Base-by-base conservation (phyloP, 2,113 vertebrate genomes). In the Egretta garzetta region DNA sequence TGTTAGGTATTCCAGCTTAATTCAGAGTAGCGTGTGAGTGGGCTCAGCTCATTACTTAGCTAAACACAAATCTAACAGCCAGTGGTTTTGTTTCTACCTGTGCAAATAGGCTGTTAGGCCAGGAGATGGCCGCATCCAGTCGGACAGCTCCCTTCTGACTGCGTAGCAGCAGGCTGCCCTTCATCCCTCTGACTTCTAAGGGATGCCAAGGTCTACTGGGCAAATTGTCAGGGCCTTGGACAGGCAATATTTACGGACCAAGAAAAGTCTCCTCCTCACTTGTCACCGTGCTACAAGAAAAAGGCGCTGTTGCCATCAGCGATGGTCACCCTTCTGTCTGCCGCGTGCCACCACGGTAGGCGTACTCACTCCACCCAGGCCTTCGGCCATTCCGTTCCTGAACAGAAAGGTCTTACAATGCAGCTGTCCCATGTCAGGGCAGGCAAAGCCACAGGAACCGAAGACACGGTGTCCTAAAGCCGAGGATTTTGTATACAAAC, bases 261-360 rank as follows among this genome's bases (percentile, higher is more conserved):
- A 63, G 60, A n/a, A 28, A 33, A 58, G 33, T 35, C 58, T 66
- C 30, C 49, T 55, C 56, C 56, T 91, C 18, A 4, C 28, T n/a
- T 59, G 47, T 71, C 45, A 6, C 6, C 62, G 47, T 37, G 59
- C 80, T 52, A 15, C 37, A 35, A 28, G 53, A 24, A 76, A 33
- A 67, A 41, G 39, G 30, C 49, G 47, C 22, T 15, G 2, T 7
- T 73, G 47, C 45, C 28, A 10, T 64, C 50, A 74, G 72, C 2
- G 0, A 26, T 47, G 66, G 33, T n/a, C 37, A 62, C 21, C 10
- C 41, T 73, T 83, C 45, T 35, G 2, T 5, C 21, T 63, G 66
- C 67, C 79, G 26, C 3, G 0, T 79, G 52, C 70, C 24, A 10
- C 73, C 35, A 49, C 2, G 1, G n/a, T 10, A 9, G 4, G 24